phyloP scores from a whole-genome alignment of 2,888 invertebrate genomes.

The Epistrophe grossulariae region DNA sequence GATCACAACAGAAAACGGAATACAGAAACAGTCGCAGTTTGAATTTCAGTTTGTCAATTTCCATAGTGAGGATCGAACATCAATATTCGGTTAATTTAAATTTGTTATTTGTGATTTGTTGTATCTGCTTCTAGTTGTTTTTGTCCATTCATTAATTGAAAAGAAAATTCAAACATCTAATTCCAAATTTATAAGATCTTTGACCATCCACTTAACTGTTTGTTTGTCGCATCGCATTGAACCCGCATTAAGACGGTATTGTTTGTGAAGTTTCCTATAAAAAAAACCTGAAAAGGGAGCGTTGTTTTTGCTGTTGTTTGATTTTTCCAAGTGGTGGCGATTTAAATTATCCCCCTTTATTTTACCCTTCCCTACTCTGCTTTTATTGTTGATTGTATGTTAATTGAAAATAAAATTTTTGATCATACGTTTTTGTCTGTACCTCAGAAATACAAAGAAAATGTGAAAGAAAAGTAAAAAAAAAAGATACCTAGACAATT shows the following conservation, averaged over 20 bases:
- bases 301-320: not conserved
- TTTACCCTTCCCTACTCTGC: not conserved
- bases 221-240: constrained; percentile 2
- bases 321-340: constrained; percentile 1
- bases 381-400: constrained; percentile 16
- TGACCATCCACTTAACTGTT: not conserved
- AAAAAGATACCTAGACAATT: not conserved
- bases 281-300: constrained; percentile 1
- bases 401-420: constrained; percentile 9
- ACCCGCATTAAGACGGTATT: not conserved
- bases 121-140: not conserved
- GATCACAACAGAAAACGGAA: no score
- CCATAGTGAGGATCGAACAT: not conserved
- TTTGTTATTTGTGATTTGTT: not conserved
- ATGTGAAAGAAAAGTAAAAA: constrained; percentile 2
- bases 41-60: constrained; percentile 4
- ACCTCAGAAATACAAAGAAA: constrained; percentile 9
- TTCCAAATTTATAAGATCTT: not conserved
- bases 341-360: not conserved
- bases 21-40: constrained; percentile 8
- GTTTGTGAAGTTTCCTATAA: constrained; percentile 10
- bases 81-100: not conserved
- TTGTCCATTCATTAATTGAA: not conserved
- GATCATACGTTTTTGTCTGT: constrained; percentile 6
- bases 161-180: not conserved